These are phyloP conservation scores for Bombus pyrosoma DNA, from an alignment of 1,140 invertebrate species.

Conservation along the genomic window DNA sequence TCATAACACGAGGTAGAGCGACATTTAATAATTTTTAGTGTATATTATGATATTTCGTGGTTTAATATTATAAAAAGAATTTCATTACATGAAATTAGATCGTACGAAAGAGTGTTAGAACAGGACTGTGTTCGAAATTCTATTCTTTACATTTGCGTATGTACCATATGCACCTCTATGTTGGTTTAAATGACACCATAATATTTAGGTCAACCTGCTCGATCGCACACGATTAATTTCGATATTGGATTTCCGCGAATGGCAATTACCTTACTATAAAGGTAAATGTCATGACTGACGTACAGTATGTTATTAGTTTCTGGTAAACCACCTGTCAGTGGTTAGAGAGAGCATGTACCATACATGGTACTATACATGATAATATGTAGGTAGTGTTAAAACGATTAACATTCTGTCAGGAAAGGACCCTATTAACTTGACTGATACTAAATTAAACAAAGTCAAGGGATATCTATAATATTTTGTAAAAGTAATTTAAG, in stretches of 20 bases:
- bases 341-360: neutral
- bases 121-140: neutral
- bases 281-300: slow-evolving; percentile 41
- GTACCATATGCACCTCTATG: neutral
- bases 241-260: slow-evolving; percentile 47
- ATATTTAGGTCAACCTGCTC: slow-evolving; percentile 40
- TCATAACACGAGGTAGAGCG: neutral
- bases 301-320: slow-evolving; percentile 16
- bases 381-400: neutral
- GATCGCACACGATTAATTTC: slow-evolving; percentile 32
- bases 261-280: slow-evolving; percentile 5
- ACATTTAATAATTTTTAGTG: neutral
- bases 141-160: neutral
- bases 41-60: neutral
- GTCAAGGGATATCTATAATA: too few species aligned
- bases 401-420: neutral
- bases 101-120: neutral
- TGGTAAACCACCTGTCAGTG: neutral
- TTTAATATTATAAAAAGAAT: neutral
- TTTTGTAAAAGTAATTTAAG: neutral
- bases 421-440: neutral
- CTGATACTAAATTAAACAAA: neutral
- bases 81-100: neutral
- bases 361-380: neutral
- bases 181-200: slow-evolving; percentile 22